Conservation (phyloP, 1,140 invertebrate species). For the Aphaenogaster floridana region DNA sequence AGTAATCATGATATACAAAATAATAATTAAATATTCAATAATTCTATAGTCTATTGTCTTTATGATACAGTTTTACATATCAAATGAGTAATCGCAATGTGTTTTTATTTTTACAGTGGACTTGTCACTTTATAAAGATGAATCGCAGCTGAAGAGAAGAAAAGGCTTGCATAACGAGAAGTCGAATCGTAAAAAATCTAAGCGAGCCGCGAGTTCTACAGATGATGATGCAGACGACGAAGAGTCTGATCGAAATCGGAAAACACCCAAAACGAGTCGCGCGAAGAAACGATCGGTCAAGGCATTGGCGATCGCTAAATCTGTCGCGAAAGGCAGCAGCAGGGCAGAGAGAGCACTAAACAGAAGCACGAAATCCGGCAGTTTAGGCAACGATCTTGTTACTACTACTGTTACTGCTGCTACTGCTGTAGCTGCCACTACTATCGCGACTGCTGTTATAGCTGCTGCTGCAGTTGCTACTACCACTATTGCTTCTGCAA, state of each 20-base stretch:
- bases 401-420: conserved; percentile 56
- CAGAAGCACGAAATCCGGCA: conserved; percentile 76
- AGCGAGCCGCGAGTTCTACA: conserved; percentile 59
- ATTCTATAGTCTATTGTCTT: conserved; percentile 27
- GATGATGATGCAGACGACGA: conserved; percentile 71
- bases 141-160: conserved; percentile 92
- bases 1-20: conserved; percentile 82
- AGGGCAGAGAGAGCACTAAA: conserved; percentile 84
- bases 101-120: conserved; percentile 89
- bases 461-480: conserved; percentile 45
- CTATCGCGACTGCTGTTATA: conserved; percentile 51
- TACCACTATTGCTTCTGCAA: conserved; percentile 55
- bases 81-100: background rate
- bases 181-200: conserved; percentile 80
- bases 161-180: conserved; percentile 83
- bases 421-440: conserved; percentile 61
- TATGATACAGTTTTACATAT: background rate
- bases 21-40: conserved; percentile 10
- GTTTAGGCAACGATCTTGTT: conserved; percentile 61
- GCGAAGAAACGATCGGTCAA: conserved; percentile 82
- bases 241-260: conserved; percentile 72
- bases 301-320: conserved; percentile 81
- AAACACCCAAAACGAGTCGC: conserved; percentile 76
- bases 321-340: conserved; percentile 82
- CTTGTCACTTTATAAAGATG: conserved; percentile 92